Conservation (phyloP, 2,888 invertebrate species). For the Himalopsyche anomala region DNA sequence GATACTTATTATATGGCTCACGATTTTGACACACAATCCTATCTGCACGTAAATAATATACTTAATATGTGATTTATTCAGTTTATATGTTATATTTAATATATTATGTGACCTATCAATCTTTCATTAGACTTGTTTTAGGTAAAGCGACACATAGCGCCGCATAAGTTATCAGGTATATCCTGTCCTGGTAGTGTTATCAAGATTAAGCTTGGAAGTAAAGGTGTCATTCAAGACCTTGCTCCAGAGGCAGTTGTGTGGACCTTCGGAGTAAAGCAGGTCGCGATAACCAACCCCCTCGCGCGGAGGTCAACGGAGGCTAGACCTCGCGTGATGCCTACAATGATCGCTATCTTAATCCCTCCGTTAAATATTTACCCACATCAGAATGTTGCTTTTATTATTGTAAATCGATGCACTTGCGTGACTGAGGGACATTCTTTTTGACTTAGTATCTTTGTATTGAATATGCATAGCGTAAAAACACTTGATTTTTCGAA, state of each 20-base stretch:
- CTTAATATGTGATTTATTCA: no score
- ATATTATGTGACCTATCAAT: background rate
- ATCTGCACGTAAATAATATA: no score
- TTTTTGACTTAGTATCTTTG: background rate
- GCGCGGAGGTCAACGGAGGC: conserved; percentile 42
- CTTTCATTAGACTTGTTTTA: background rate
- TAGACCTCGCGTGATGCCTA: conserved; percentile 24
- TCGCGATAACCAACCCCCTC: conserved; percentile 21
- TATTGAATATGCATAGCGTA: background rate
- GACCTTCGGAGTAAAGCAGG: conserved; percentile 37
- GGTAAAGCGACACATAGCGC: background rate
- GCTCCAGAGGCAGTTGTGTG: conserved; percentile 34
- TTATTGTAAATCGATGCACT: conserved; percentile 19
- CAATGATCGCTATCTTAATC: conserved; percentile 10
- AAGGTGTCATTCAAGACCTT: conserved; percentile 29
- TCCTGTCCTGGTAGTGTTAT: background rate
- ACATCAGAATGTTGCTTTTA: conserved; percentile 3
- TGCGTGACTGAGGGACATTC: background rate
- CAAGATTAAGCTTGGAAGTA: background rate
- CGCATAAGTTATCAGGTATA: background rate
- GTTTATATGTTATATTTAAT: no score
- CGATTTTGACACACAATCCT: no score
- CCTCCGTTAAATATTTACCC: conserved; percentile 23
- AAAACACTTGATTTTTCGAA: background rate
- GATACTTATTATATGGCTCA: no score